A percentile compares a stretch with the other conserved stretches of the same genome.
Evolutionary conservation across 2,113 vertebrate genomes (phyloP).

Genomic region (Nanorana parkeri): DNA sequence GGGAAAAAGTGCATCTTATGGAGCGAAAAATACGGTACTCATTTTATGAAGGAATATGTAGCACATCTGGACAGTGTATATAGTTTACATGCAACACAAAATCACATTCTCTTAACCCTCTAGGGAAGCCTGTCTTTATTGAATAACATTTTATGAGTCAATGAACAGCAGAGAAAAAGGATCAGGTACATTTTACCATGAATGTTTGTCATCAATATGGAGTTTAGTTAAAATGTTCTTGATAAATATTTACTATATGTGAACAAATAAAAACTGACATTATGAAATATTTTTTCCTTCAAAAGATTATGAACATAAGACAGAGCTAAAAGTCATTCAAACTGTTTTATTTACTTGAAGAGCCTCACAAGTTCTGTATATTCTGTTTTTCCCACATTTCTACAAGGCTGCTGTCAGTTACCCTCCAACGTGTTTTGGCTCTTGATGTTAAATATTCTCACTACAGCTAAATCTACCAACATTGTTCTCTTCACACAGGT

Average conservation of each 20-base stretch:
- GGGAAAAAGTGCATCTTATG: too few relatives aligned
- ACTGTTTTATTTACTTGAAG: neutral
- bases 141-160: neutral
- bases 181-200: neutral
- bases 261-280: neutral
- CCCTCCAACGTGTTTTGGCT: constrained; percentile 52
- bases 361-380: constrained; percentile 46
- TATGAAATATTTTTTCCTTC: neutral
- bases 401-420: constrained; percentile 41
- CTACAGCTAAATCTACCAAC: constrained; percentile 32
- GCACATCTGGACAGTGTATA: too few relatives aligned
- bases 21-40: too few relatives aligned
- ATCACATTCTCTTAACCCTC: neutral
- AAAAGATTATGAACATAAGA: neutral
- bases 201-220: neutral
- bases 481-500: constrained; percentile 38
- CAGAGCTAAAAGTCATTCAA: neutral
- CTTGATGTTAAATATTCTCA: constrained; percentile 19
- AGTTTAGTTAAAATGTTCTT: neutral
- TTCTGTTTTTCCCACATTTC: constrained; percentile 1
- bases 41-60: too few relatives aligned
- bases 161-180: neutral
- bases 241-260: neutral
- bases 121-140: neutral
- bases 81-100: too few relatives aligned